Percentiles rank a stretch among this genome's conserved stretches.
These are phyloP conservation scores for Pimephales promelas DNA, from an alignment of 2,113 vertebrate genomes.

Conservation along the genomic window DNA sequence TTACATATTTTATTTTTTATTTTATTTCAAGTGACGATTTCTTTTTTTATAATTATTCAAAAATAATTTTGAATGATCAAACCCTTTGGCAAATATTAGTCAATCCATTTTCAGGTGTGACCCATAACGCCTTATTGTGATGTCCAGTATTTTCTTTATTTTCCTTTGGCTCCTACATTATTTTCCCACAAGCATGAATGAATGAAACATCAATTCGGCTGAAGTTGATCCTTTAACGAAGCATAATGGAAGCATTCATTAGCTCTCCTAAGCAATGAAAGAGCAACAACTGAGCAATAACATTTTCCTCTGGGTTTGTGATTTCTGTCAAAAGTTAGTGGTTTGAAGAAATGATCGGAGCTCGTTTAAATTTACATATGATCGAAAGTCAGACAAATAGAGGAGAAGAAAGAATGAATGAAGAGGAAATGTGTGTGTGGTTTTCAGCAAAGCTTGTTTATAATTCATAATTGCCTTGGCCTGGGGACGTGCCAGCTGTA, in stretches of 20 bases:
- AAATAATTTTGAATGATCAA: neutral
- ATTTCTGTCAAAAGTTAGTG: neutral
- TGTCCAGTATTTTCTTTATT: neutral
- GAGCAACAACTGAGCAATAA: no score
- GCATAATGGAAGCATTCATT: no score
- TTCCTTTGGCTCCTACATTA: neutral
- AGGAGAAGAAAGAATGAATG: neutral
- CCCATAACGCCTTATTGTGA: neutral
- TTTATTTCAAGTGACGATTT: neutral
- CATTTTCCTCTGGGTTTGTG: no score
- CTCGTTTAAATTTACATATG: neutral
- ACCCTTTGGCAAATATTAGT: neutral
- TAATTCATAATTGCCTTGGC: slow-evolving; percentile 54
- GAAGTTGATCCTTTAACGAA: no score
- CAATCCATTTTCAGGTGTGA: neutral
- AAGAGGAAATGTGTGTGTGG: slow-evolving; percentile 25
- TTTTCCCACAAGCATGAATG: neutral
- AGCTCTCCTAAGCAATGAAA: no score
- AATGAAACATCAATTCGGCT: neutral
- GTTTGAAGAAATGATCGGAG: neutral
- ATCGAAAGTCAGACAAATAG: neutral
- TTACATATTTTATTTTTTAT: no score
- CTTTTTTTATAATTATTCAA: neutral
- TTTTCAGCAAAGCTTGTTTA: slow-evolving; percentile 51
- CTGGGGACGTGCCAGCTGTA: slow-evolving; percentile 46